These are phyloP conservation scores for Elaeidobius kamerunicus DNA, from an alignment of 2,888 invertebrate species.

Conservation along the genomic window DNA sequence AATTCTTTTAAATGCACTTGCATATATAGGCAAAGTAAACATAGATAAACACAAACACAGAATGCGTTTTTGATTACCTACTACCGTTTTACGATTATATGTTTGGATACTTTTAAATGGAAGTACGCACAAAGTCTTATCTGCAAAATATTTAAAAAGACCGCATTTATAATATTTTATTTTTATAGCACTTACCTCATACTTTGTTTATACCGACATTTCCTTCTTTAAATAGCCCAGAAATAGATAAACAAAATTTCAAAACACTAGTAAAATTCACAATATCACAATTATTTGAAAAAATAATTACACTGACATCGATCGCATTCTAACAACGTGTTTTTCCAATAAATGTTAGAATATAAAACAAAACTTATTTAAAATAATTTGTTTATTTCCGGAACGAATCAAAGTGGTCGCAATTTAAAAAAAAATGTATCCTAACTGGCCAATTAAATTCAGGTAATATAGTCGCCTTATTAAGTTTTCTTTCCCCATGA, in stretches of 20 bases:
- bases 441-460: constrained; percentile 13
- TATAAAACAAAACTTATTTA: no score
- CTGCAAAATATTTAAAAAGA: neutral
- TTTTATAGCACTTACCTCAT: constrained; percentile 15
- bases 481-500: constrained; percentile 19
- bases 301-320: neutral
- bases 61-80: no score
- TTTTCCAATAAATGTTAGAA: neutral
- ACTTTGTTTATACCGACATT: constrained; percentile 10
- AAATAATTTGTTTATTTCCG: neutral
- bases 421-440: constrained; percentile 10
- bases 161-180: neutral
- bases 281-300: neutral
- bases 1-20: no score
- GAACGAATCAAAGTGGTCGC: no score
- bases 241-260: neutral
- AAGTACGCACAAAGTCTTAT: no score
- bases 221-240: neutral
- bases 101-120: no score
- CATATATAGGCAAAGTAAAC: no score
- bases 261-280: neutral
- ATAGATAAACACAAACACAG: no score
- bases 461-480: constrained; percentile 18
- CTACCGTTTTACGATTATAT: no score
- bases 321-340: neutral